These are phyloP conservation scores for Ceriagrion tenellum DNA, from an alignment of 2,888 invertebrate species.

Conservation along the genomic window DNA sequence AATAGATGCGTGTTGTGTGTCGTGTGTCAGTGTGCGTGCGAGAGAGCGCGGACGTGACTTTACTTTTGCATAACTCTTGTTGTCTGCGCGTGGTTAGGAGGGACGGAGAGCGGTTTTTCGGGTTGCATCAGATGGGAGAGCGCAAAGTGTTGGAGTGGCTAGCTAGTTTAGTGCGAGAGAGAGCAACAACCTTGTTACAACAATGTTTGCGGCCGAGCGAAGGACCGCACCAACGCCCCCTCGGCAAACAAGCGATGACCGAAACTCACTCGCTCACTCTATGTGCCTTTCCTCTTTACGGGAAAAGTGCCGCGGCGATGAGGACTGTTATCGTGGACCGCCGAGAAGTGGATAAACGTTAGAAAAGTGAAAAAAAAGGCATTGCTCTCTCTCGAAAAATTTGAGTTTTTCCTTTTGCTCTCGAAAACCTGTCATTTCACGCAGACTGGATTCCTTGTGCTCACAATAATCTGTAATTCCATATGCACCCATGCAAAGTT, in stretches of 20 bases:
- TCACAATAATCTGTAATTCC: too few species aligned
- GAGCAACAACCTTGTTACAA: conserved; percentile 36
- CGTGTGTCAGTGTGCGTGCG: too few species aligned
- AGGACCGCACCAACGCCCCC: background rate
- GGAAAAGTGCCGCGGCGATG: background rate
- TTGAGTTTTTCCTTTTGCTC: background rate
- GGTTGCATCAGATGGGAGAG: background rate
- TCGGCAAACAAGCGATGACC: background rate
- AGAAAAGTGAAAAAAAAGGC: background rate
- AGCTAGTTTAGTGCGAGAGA: background rate
- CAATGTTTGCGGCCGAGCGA: conserved; percentile 6
- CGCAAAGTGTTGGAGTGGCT: background rate
- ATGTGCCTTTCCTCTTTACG: background rate
- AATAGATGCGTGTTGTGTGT: too few species aligned
- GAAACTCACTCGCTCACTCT: background rate
- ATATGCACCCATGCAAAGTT: too few species aligned
- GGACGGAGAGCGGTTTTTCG: background rate
- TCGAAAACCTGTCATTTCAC: too few species aligned
- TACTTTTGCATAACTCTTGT: background rate
- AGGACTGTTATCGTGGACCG: background rate
- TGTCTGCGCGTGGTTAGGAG: background rate
- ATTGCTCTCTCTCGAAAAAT: background rate
- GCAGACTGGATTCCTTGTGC: too few species aligned
- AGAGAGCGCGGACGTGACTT: too few species aligned
- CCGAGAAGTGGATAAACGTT: background rate